A percentile compares a stretch with the other conserved stretches of the same genome.
Evolutionary conservation across 2,888 invertebrate species (phyloP).

Genomic region (Ctena decussata): DNA sequence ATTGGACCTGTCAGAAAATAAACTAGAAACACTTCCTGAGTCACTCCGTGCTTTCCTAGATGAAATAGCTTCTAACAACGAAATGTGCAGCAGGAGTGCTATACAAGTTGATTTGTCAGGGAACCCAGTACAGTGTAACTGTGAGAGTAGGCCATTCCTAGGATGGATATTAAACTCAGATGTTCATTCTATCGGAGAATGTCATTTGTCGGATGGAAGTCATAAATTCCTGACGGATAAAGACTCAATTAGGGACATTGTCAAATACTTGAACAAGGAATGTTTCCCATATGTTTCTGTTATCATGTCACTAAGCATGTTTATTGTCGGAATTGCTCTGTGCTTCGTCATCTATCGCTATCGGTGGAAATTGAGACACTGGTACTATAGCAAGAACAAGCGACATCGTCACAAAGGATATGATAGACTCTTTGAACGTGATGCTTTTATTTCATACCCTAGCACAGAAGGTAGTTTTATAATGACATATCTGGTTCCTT

Average conservation of each 20-base stretch:
- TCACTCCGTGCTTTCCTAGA: slow-evolving; percentile 11
- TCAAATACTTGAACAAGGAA: neutral
- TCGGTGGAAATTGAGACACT: slow-evolving; percentile 58
- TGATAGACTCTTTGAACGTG: slow-evolving; percentile 51
- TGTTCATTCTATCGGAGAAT: neutral
- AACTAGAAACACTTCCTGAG: slow-evolving; percentile 11
- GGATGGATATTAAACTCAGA: slow-evolving; percentile 36
- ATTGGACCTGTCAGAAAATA: slow-evolving; percentile 21
- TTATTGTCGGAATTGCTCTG: neutral
- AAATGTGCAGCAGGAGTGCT: neutral
- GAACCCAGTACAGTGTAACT: slow-evolving; percentile 48
- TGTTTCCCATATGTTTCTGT: neutral
- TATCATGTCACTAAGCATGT: neutral
- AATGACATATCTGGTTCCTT: slow-evolving; percentile 38
- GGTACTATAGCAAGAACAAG: slow-evolving; percentile 45
- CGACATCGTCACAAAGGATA: slow-evolving; percentile 36
- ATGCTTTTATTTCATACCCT: slow-evolving; percentile 59
- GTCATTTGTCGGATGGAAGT: neutral
- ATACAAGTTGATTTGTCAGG: slow-evolving; percentile 23
- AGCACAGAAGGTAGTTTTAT: slow-evolving; percentile 38
- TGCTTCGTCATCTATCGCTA: slow-evolving; percentile 31
- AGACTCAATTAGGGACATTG: neutral
- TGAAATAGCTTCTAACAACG: neutral
- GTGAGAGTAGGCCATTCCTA: slow-evolving; percentile 44
- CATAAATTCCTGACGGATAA: neutral